Evolutionary conservation across 30 jellyfish, hydroid and myxozoan species (phyloP).

Genomic region (Aurelia aurita complex sp. Pacific): DNA sequence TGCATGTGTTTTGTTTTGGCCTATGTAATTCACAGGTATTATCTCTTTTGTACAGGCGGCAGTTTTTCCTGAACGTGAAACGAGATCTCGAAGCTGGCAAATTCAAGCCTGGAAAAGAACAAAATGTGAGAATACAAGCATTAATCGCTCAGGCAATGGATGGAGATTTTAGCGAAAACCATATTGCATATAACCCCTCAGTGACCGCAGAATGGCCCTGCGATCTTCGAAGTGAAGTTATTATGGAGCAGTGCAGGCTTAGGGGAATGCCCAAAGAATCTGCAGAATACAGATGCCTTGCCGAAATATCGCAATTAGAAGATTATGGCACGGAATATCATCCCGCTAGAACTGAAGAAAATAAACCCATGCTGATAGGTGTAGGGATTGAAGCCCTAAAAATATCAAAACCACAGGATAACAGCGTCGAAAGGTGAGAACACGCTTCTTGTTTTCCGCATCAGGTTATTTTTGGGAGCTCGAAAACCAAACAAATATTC

Average conservation of each 20-base stretch:
- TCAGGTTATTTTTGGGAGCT: slow-evolving; percentile 19
- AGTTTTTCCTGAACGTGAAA: slow-evolving; percentile 87
- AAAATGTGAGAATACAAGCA: slow-evolving; percentile 71
- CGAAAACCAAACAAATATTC: too few relatives aligned
- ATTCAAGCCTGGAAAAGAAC: slow-evolving; percentile 46
- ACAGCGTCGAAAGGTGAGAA: slow-evolving; percentile 81
- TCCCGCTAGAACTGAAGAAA: slow-evolving; percentile 78
- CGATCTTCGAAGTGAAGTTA: slow-evolving; percentile 84
- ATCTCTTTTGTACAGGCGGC: slow-evolving; percentile 73
- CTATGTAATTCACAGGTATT: too few relatives aligned
- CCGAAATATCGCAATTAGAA: slow-evolving; percentile 68
- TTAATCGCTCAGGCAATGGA: slow-evolving; percentile 83
- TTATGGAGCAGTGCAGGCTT: slow-evolving; percentile 80
- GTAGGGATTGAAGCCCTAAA: slow-evolving; percentile 93
- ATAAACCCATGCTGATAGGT: slow-evolving; percentile 71
- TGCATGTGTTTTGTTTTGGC: too few relatives aligned
- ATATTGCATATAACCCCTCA: slow-evolving; percentile 90
- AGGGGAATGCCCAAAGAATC: slow-evolving; percentile 83
- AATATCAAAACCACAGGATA: slow-evolving; percentile 69
- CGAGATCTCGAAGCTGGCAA: slow-evolving; percentile 79
- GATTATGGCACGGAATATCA: slow-evolving; percentile 94
- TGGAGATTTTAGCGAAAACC: slow-evolving; percentile 96
- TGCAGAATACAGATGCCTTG: slow-evolving; percentile 78
- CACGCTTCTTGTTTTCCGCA: slow-evolving; percentile 3
- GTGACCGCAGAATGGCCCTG: slow-evolving; percentile 79